Evolutionary conservation across 2,113 vertebrate species (phyloP).

Genomic region (Megaptera novaeangliae): DNA sequence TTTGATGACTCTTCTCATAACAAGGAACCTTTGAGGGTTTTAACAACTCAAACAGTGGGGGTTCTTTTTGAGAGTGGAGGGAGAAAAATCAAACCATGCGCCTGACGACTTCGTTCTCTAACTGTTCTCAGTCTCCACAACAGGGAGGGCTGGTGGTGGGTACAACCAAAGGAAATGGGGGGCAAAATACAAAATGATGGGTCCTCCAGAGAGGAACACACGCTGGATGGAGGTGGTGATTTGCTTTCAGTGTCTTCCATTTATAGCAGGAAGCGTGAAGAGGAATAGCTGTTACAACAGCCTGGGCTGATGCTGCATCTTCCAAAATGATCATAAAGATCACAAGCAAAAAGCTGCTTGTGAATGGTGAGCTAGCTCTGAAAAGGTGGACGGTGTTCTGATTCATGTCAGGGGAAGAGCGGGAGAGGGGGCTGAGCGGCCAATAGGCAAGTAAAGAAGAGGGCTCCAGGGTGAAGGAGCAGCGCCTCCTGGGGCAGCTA

Average conservation of each 20-base stretch:
- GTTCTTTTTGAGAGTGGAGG: slow-evolving; percentile 3
- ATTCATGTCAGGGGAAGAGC: no score
- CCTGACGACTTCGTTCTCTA: neutral
- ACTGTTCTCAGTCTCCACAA: neutral
- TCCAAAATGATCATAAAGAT: neutral
- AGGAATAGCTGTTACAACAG: neutral
- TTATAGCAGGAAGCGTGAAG: neutral
- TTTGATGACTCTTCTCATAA: slow-evolving; percentile 57
- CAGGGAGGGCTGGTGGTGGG: rapidly evolving
- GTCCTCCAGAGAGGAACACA: no score
- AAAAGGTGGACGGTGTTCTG: neutral
- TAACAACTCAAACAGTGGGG: slow-evolving; percentile 21
- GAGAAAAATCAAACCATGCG: neutral
- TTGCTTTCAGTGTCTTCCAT: neutral
- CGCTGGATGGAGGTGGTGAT: rapidly evolving
- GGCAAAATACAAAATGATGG: neutral
- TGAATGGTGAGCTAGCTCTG: neutral
- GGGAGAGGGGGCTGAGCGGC: rapidly evolving
- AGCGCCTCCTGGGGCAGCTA: rapidly evolving
- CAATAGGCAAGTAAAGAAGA: neutral
- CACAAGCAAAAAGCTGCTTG: no score
- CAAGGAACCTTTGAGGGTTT: neutral
- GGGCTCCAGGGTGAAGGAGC: neutral
- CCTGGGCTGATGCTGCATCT: neutral
- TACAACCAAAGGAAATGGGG: neutral